phyloP scores from a whole-genome alignment of 2,888 invertebrate species.

The Ypsolopha scabrella region DNA sequence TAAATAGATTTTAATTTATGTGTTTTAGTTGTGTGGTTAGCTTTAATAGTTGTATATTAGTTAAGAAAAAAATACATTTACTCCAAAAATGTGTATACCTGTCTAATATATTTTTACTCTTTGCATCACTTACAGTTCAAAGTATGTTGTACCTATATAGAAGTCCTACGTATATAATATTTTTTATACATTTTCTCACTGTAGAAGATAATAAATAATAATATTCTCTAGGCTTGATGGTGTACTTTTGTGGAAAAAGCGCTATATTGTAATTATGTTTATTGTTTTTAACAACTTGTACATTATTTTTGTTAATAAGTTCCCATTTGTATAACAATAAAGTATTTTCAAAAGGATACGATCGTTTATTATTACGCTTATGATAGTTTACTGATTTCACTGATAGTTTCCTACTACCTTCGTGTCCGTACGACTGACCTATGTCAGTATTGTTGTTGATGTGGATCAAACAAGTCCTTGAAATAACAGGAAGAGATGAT shows the following conservation, averaged over 20 bases:
- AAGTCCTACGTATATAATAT: slow-evolving; percentile 12
- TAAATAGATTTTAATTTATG: slow-evolving; percentile 64
- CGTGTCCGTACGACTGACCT: no score
- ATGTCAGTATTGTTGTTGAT: no score
- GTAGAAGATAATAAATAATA: not conserved
- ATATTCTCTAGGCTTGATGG: slow-evolving; percentile 4
- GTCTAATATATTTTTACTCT: slow-evolving; percentile 7
- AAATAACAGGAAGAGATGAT: no score
- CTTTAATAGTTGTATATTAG: slow-evolving; percentile 64
- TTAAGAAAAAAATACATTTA: slow-evolving; percentile 31
- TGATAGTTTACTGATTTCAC: no score
- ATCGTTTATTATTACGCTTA: not conserved
- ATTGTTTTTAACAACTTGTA: slow-evolving; percentile 31
- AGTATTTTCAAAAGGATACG: slow-evolving; percentile 10
- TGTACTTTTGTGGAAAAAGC: slow-evolving; percentile 8
- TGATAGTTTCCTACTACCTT: no score
- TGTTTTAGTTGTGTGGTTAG: slow-evolving; percentile 44
- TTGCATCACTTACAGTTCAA: not conserved
- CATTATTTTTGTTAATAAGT: slow-evolving; percentile 46
- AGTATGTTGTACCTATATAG: slow-evolving; percentile 15
- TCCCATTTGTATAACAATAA: slow-evolving; percentile 55
- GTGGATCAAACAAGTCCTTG: no score
- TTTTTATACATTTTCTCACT: slow-evolving; percentile 10
- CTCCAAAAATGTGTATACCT: slow-evolving; percentile 54
- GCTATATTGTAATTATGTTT: slow-evolving; percentile 27